phyloP scores from a whole-genome alignment of 2,797 vertebrate genomes.

The Aplochiton taeniatus region DNA sequence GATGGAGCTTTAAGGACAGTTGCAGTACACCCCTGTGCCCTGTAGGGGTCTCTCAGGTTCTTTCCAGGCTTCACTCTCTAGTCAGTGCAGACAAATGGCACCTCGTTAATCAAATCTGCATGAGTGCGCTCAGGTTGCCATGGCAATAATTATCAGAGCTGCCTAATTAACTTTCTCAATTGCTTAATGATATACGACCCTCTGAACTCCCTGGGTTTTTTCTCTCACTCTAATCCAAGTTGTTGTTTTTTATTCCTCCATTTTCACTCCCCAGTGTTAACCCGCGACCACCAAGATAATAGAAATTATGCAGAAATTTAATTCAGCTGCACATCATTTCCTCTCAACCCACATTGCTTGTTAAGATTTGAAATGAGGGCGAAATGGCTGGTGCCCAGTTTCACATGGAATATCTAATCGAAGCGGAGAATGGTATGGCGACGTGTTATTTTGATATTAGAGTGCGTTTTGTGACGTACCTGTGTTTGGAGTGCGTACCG shows the following conservation, averaged over 20 bases:
- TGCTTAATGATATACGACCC: conserved; percentile 84
- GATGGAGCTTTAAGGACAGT: not conserved
- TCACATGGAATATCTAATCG: conserved; percentile 9
- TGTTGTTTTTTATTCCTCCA: conserved; percentile 56
- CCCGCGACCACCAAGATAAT: conserved; percentile 64
- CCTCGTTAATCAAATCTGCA: conserved; percentile 82
- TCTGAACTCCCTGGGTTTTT: conserved; percentile 74
- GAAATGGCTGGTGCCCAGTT: conserved; percentile 17
- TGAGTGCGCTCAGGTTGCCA: conserved; percentile 81
- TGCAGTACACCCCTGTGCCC: conserved; percentile 50
- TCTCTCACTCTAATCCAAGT: conserved; percentile 71
- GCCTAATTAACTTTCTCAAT: conserved; percentile 84
- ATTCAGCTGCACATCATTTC: conserved; percentile 55
- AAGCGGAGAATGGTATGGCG: conserved; percentile 22
- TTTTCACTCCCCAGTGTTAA: conserved; percentile 63
- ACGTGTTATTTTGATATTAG: conserved; percentile 35
- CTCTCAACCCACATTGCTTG: conserved; percentile 26
- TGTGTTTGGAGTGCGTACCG: conserved; percentile 1
- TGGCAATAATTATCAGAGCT: conserved; percentile 84
- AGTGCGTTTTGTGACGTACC: conserved; percentile 31
- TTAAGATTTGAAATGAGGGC: not conserved
- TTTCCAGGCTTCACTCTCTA: conserved; percentile 43
- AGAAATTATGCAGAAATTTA: conserved; percentile 67
- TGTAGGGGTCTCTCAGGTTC: conserved; percentile 72
- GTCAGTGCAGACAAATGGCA: conserved; percentile 69